phyloP scores from a whole-genome alignment of 2,888 invertebrate species.

The Deroplatys truncata region DNA sequence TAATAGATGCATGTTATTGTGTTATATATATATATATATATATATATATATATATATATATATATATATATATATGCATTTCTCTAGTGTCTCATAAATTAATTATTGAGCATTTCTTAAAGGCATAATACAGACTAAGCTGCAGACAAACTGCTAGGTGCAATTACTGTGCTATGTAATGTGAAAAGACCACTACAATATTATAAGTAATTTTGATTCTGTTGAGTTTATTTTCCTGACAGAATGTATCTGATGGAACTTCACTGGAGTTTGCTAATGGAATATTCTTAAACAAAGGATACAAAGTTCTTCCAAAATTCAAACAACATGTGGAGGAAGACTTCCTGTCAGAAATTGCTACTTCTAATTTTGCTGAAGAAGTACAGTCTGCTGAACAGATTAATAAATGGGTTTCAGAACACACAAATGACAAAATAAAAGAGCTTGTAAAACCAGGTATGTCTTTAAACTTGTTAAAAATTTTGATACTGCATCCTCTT shows the following conservation, averaged over 20 bases:
- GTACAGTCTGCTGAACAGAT: neutral
- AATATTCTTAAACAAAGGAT: neutral
- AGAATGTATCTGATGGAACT: neutral
- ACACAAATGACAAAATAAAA: neutral
- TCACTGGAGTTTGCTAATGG: neutral
- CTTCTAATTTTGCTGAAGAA: neutral
- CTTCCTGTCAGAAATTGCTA: neutral
- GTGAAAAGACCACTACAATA: too few relatives aligned
- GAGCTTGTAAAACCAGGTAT: neutral
- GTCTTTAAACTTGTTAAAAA: neutral
- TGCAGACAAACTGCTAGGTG: too few relatives aligned
- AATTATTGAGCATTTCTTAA: too few relatives aligned
- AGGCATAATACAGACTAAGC: too few relatives aligned
- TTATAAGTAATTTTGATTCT: too few relatives aligned
- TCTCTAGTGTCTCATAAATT: too few relatives aligned
- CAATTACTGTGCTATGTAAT: too few relatives aligned
- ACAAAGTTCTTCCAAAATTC: neutral
- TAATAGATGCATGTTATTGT: too few relatives aligned
- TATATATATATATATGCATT: too few relatives aligned
- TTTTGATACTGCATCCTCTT: neutral
- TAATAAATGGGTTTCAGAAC: neutral
- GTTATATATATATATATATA: too few relatives aligned
- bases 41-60: too few relatives aligned
- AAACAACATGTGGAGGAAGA: neutral
- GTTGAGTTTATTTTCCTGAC: neutral